Evolutionary conservation across 2,888 invertebrate species (phyloP).

Genomic region (Odontocerum albicorne): DNA sequence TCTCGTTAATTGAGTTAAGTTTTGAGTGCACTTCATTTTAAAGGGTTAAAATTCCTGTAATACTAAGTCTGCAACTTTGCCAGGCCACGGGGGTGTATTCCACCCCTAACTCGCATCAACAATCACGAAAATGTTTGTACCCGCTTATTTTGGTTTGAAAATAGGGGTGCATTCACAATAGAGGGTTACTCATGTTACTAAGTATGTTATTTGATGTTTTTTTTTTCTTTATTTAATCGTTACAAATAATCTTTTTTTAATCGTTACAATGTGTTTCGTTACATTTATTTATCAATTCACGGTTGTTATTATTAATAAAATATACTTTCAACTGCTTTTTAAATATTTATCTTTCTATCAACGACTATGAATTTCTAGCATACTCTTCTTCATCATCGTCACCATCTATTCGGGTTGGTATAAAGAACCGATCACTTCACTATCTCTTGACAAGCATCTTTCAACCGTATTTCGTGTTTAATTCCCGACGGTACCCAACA

Average conservation of each 20-base stretch:
- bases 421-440: too few relatives aligned
- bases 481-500: too few relatives aligned
- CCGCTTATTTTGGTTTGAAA: slow-evolving; percentile 8
- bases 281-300: too few relatives aligned
- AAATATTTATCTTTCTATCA: too few relatives aligned
- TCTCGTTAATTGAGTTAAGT: slow-evolving; percentile 31
- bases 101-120: slow-evolving; percentile 1
- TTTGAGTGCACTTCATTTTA: slow-evolving; percentile 28
- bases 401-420: too few relatives aligned
- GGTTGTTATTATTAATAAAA: too few relatives aligned
- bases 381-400: too few relatives aligned
- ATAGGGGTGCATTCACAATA: not conserved
- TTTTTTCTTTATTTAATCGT: not conserved
- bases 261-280: slow-evolving; percentile 1
- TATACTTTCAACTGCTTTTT: too few relatives aligned
- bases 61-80: slow-evolving; percentile 17
- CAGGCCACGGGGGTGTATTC: not conserved
- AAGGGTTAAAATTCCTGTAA: slow-evolving; percentile 33
- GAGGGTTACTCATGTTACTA: slow-evolving; percentile 5
- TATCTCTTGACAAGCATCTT: too few relatives aligned
- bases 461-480: too few relatives aligned
- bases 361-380: too few relatives aligned
- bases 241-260: slow-evolving; percentile 1
- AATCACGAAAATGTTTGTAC: slow-evolving; percentile 9
- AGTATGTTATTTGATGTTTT: not conserved